phyloP scores from a whole-genome alignment of 2,113 vertebrate genomes.

The Grallaria varia region DNA sequence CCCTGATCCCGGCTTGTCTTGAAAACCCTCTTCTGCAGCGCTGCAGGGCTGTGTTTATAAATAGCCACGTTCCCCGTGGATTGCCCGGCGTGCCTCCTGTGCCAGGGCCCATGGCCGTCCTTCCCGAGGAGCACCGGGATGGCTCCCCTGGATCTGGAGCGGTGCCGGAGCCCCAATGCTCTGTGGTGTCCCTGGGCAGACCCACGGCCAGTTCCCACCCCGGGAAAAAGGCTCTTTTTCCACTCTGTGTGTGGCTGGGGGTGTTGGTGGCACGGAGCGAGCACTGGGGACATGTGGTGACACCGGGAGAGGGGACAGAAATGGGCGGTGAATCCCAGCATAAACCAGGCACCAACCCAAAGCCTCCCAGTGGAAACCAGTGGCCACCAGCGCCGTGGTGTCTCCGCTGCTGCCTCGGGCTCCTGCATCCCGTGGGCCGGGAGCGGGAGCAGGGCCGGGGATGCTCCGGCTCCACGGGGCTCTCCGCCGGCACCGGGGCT shows the following conservation, averaged over 20 bases:
- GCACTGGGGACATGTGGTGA: accelerated
- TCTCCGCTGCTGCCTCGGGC: accelerated
- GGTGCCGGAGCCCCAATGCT: accelerated
- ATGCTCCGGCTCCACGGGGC: accelerated
- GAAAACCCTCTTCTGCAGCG: background rate
- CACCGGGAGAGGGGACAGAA: accelerated
- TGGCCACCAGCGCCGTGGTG: accelerated
- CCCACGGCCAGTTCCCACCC: accelerated
- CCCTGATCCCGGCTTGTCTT: background rate
- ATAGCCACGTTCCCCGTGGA: background rate
- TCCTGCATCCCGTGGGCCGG: accelerated
- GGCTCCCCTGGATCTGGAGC: accelerated
- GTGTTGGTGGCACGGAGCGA: background rate
- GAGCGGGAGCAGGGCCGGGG: background rate
- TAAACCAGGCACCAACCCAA: background rate
- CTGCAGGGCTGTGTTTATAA: background rate
- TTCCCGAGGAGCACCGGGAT: background rate
- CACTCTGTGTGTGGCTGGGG: accelerated
- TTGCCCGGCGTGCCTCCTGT: background rate
- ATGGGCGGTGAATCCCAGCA: accelerated
- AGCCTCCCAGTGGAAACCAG: background rate
- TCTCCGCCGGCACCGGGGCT: background rate
- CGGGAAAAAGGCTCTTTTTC: background rate
- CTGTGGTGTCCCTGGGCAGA: accelerated
- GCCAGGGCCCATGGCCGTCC: background rate